Base-by-base conservation (phyloP, 2,888 invertebrate species). In the Polydrusus cervinus region DNA sequence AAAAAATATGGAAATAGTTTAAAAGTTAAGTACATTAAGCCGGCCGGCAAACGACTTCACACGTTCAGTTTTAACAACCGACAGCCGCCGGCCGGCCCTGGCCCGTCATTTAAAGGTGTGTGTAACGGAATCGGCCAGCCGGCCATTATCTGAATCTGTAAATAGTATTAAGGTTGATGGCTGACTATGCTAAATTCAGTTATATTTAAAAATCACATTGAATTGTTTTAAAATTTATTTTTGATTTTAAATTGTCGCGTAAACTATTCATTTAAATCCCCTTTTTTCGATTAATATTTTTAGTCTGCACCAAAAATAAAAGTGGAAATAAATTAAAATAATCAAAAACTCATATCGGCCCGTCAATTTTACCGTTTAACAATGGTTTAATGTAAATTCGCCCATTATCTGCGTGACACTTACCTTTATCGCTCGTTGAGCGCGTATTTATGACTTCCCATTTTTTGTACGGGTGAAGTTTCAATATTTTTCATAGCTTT, bases 371-470 rank as follows among this genome's bases (percentile, higher is more conserved):
- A 53, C 62, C 53, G 53, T 71, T 60, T 61, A 71, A 75, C 75
- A 75, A 75, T 71, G 57, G 66, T 61, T 69, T 68, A 76, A 76
- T 76, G 76, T 69, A 76, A 76, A 76, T 76, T 73, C 65, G 43
- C 47, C 73, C 76, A 70, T 70, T 75, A 75, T 66, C 70, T 53
- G 69, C 60, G 43, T 74, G 74, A 74, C 75, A 71, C 70, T 75
- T 75, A 76, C 69, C 64, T 76, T 76, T 76, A 76, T 76, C 66
- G 76, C 51, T 47, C 60, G 61, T 71, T 71, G 38, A 49, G 38
- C 16, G 47, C 34, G 60, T 73, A 67, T 76, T 76, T 76, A 76
- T 66, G 74, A 73, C 74, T 76, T 76, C 76, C 74, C 66, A 74
- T 76, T 74, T 76, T 76, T 68, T 55, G 61, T 73, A 64, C 70